A percentile compares a stretch with the other conserved stretches of the same genome.
Conservation (phyloP, 1,140 invertebrate genomes). For the Caenorhabditis brenneri region DNA sequence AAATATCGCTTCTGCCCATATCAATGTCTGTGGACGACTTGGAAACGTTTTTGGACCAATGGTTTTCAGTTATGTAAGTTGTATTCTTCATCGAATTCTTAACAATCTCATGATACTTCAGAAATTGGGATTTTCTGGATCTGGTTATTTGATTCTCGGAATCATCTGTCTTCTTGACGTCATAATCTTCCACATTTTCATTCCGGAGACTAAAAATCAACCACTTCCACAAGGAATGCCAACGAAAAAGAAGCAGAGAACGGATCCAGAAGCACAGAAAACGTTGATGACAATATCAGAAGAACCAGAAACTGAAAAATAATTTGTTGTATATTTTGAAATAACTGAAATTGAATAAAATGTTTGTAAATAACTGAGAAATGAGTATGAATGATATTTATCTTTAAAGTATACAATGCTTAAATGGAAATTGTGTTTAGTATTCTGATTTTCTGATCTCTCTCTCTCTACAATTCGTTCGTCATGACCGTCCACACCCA, state of each 20-base stretch:
- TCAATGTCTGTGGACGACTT: conserved; percentile 47
- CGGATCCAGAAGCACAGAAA: not conserved
- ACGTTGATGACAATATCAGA: not conserved
- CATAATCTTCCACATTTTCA: not conserved
- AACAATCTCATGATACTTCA: not conserved
- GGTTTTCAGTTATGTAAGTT: conserved; percentile 41
- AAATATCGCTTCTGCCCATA: conserved; percentile 42
- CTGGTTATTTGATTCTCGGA: not conserved
- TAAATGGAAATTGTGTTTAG: no score
- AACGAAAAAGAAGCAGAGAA: not conserved
- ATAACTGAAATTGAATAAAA: not conserved
- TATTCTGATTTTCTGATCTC: no score
- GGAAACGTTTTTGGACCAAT: conserved; percentile 49
- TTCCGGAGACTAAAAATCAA: conserved; percentile 43
- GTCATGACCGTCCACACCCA: no score
- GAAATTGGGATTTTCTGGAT: conserved; percentile 8
- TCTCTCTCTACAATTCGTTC: no score
- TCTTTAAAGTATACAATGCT: no score
- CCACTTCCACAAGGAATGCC: conserved; percentile 50
- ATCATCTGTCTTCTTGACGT: conserved; percentile 31
- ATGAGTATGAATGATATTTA: no score
- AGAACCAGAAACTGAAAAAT: not conserved
- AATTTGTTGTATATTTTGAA: not conserved
- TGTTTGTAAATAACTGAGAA: not conserved
- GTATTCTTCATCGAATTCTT: not conserved